Percentiles rank a stretch among this genome's conserved stretches.
These are phyloP conservation scores for Myotis pilosus DNA, from an alignment of 2,797 vertebrate species.

Conservation along the genomic window DNA sequence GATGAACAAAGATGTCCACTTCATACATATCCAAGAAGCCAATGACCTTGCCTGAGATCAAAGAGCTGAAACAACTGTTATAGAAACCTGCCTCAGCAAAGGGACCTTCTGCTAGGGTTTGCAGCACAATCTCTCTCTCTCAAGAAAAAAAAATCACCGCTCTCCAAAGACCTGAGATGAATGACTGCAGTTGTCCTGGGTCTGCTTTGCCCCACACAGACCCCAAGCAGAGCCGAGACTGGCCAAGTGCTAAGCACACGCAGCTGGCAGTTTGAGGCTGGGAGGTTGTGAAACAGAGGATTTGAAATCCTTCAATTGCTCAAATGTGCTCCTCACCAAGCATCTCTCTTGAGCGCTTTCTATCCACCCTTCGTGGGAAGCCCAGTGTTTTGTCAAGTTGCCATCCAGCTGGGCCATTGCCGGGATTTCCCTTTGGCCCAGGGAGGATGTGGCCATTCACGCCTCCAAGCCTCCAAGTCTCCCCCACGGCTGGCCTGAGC, in stretches of 20 bases:
- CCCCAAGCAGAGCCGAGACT: background rate
- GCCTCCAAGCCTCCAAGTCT: no score
- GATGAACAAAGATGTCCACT: background rate
- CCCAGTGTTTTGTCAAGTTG: slow-evolving; percentile 7
- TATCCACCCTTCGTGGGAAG: background rate
- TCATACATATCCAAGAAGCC: background rate
- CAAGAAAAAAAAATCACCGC: background rate
- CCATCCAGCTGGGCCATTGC: background rate
- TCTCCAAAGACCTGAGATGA: slow-evolving; percentile 42
- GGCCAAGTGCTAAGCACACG: background rate
- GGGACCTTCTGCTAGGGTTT: background rate
- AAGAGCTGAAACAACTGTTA: background rate
- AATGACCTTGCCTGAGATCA: background rate
- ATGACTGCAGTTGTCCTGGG: background rate
- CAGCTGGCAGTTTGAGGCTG: slow-evolving; percentile 26
- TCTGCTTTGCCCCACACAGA: background rate
- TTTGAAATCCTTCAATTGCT: slow-evolving; percentile 58
- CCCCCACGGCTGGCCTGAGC: no score
- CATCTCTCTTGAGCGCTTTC: slow-evolving; percentile 20
- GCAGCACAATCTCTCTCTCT: background rate
- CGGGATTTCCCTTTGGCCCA: background rate
- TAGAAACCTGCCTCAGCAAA: background rate
- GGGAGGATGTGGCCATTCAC: background rate
- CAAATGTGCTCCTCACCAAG: slow-evolving; percentile 29
- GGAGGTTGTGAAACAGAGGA: slow-evolving; percentile 45